These are phyloP conservation scores for Philaenus spumarius DNA, from an alignment of 1,140 invertebrate genomes.

Conservation along the genomic window DNA sequence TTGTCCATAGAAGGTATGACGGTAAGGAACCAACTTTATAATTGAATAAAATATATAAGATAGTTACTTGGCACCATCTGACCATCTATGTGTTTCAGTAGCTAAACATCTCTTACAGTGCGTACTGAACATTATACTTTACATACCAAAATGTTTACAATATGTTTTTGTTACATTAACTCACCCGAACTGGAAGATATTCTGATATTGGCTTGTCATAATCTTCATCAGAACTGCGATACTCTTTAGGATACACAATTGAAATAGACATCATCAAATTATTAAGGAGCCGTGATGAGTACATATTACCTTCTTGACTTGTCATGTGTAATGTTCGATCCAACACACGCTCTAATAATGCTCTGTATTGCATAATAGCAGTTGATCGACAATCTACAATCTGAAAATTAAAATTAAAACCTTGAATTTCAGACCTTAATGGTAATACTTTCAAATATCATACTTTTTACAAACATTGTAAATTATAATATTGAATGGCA, in stretches of 20 bases:
- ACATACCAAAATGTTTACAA: too few relatives aligned
- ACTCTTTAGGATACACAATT: constrained; percentile 55
- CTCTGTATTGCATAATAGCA: neutral
- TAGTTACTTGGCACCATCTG: too few relatives aligned
- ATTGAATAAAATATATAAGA: too few relatives aligned
- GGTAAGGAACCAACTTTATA: too few relatives aligned
- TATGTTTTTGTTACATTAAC: constrained; percentile 8
- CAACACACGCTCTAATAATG: constrained; percentile 48
- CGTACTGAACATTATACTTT: too few relatives aligned
- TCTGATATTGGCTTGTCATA: constrained; percentile 57
- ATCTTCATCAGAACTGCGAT: constrained; percentile 50
- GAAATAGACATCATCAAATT: constrained; percentile 50
- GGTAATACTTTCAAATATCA: too few relatives aligned
- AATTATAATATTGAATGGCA: too few relatives aligned
- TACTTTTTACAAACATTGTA: too few relatives aligned
- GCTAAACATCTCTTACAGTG: too few relatives aligned
- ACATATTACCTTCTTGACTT: constrained; percentile 50
- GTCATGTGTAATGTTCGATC: constrained; percentile 54
- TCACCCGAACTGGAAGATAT: constrained; percentile 64
- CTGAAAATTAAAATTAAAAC: neutral
- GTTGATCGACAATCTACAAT: neutral
- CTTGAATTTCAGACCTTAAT: too few relatives aligned
- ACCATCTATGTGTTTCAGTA: too few relatives aligned
- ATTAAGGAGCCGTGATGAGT: constrained; percentile 45
- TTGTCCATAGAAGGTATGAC: too few relatives aligned